A percentile compares a stretch with the other conserved stretches of the same genome.
These are phyloP conservation scores for Trachemys scripta DNA, from an alignment of 2,113 vertebrate genomes.

Conservation along the genomic window DNA sequence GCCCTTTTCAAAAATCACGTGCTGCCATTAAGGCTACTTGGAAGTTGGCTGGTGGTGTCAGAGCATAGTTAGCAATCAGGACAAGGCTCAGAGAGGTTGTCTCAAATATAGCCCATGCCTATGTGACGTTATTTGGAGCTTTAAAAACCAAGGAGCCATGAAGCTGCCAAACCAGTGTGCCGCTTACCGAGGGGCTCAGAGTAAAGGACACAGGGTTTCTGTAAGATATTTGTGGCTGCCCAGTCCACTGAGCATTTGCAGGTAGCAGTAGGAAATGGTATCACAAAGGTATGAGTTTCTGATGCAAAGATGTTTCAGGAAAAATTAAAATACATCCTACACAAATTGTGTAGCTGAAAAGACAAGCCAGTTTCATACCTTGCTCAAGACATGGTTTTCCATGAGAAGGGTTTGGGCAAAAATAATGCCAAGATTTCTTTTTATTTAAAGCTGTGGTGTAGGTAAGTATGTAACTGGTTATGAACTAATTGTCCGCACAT, in stretches of 20 bases:
- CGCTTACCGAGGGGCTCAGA: not conserved
- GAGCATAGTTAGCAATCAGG: no score
- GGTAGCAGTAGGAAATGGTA: not conserved
- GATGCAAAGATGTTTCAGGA: not conserved
- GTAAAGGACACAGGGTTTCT: not conserved
- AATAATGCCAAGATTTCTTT: no score
- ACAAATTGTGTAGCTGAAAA: not conserved
- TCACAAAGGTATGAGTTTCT: not conserved
- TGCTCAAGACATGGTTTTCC: not conserved
- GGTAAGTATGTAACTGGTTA: not conserved
- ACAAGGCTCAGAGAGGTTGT: no score
- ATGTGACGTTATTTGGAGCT: not conserved
- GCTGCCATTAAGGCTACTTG: not conserved
- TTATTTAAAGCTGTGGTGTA: not conserved
- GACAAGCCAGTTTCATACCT: not conserved
- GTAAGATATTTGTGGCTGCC: not conserved
- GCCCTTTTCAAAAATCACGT: not conserved
- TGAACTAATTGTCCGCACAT: not conserved
- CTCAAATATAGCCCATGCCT: no score
- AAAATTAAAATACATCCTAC: not conserved
- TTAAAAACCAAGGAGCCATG: not conserved
- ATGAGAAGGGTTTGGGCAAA: not conserved
- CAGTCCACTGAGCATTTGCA: not conserved
- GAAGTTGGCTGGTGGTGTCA: not conserved
- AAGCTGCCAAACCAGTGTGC: not conserved